Conservation (phyloP, 64 coral and sea anemone species). For the Montipora efflorescens region DNA sequence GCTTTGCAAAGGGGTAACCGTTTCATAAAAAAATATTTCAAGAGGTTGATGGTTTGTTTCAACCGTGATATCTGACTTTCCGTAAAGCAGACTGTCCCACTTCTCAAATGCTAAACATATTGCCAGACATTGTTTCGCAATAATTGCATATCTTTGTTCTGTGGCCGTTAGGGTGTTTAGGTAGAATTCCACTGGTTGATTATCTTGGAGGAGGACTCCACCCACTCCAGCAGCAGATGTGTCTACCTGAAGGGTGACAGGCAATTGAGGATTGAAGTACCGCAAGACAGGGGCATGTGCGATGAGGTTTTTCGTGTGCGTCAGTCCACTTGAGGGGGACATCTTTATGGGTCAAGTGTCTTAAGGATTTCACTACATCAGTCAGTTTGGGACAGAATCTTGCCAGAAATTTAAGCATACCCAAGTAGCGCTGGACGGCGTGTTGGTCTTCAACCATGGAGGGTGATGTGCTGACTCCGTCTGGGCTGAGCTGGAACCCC, state of each 20-base stretch:
- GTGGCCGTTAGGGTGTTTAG: slow-evolving; percentile 15
- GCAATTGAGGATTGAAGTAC: not conserved
- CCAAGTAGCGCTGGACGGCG: slow-evolving; percentile 43
- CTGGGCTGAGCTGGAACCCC: no score
- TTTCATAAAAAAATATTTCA: not conserved
- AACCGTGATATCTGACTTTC: slow-evolving; percentile 5
- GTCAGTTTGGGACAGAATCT: slow-evolving; percentile 39
- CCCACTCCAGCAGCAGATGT: slow-evolving; percentile 40
- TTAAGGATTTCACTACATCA: slow-evolving; percentile 43
- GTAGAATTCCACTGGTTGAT: slow-evolving; percentile 46
- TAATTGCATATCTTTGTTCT: slow-evolving; percentile 49
- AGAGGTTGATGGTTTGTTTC: slow-evolving; percentile 30
- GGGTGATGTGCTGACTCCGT: not conserved
- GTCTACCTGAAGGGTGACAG: slow-evolving; percentile 31
- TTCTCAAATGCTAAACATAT: slow-evolving; percentile 28
- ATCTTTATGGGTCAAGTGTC: slow-evolving; percentile 35
- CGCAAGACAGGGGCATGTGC: no score
- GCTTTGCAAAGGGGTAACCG: not conserved
- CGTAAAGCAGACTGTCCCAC: slow-evolving; percentile 48
- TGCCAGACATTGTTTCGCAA: slow-evolving; percentile 32
- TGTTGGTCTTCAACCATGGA: slow-evolving; percentile 40
- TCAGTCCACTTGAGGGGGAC: slow-evolving; percentile 36
- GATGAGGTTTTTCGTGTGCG: slow-evolving; percentile 40
- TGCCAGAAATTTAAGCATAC: slow-evolving; percentile 57
- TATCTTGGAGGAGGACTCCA: slow-evolving; percentile 41